Conservation (phyloP, 2,888 invertebrate genomes). For the Campopleginae sp. region DNA sequence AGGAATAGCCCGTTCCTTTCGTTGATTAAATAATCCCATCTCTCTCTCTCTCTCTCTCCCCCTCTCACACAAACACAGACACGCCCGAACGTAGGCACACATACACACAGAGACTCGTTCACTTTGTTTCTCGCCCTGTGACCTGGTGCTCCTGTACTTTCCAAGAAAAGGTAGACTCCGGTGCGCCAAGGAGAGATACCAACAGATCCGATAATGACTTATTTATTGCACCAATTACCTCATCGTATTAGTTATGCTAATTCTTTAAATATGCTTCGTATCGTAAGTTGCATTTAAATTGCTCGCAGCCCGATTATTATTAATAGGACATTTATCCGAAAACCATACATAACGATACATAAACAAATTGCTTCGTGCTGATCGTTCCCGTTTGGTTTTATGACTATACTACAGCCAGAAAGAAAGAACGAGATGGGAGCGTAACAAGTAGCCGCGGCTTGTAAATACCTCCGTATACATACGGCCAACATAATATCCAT, state of each 20-base stretch:
- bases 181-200: constrained; percentile 52
- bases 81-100: too few relatives aligned
- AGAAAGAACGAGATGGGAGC: constrained; percentile 32
- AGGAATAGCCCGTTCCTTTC: constrained; percentile 78
- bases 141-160: constrained; percentile 32
- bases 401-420: constrained; percentile 63
- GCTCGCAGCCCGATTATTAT: constrained; percentile 75
- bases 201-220: constrained; percentile 80
- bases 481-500: constrained; percentile 58
- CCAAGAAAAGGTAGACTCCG: constrained; percentile 16
- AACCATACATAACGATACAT: constrained; percentile 57
- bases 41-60: constrained; percentile 40
- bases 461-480: constrained; percentile 56
- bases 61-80: too few relatives aligned
- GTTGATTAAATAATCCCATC: constrained; percentile 75
- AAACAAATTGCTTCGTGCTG: constrained; percentile 43
- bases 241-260: constrained; percentile 79
- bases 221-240: constrained; percentile 83
- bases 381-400: constrained; percentile 73
- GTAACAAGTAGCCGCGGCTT: constrained; percentile 59
- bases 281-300: constrained; percentile 78
- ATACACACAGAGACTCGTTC: constrained; percentile 21
- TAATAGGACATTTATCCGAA: constrained; percentile 76
- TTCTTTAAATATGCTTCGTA: constrained; percentile 71
- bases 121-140: constrained; percentile 16